A percentile compares a stretch with the other conserved stretches of the same genome.
phyloP scores from a whole-genome alignment of 2,797 vertebrate species.

The Amazona finschi region DNA sequence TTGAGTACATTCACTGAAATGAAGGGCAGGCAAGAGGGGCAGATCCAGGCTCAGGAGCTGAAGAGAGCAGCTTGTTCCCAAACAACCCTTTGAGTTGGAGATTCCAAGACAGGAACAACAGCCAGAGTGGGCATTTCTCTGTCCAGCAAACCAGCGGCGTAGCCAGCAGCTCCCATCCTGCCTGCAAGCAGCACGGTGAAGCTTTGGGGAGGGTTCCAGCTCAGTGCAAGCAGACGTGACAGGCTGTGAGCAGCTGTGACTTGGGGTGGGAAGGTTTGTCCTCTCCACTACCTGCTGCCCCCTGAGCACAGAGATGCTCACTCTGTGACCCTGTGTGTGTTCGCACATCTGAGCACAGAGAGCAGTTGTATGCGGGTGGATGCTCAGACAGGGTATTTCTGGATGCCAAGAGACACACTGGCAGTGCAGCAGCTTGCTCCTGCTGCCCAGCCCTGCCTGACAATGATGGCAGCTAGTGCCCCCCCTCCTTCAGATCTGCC shows the following conservation, averaged over 20 bases:
- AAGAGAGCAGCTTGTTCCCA: background rate
- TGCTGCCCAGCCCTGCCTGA: background rate
- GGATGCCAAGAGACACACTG: background rate
- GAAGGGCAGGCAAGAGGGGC: background rate
- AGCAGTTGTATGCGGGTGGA: background rate
- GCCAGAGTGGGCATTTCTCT: background rate
- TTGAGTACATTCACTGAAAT: background rate
- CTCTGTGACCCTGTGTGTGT: accelerated
- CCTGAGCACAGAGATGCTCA: accelerated
- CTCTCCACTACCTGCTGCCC: background rate
- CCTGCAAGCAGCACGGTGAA: accelerated
- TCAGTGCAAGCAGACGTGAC: background rate
- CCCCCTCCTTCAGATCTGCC: background rate
- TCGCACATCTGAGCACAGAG: background rate
- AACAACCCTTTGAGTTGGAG: background rate
- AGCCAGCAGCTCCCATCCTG: background rate
- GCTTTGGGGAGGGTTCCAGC: background rate
- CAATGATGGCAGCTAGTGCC: background rate
- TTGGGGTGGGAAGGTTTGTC: background rate
- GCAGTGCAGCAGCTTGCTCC: background rate
- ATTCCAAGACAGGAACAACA: background rate
- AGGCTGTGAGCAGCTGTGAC: background rate
- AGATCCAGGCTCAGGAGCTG: background rate
- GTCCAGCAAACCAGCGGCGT: background rate
- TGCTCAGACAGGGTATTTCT: background rate